These are phyloP conservation scores for Cryptomyrus ogoouensis DNA, from an alignment of 2,113 vertebrate species.

Conservation along the genomic window DNA sequence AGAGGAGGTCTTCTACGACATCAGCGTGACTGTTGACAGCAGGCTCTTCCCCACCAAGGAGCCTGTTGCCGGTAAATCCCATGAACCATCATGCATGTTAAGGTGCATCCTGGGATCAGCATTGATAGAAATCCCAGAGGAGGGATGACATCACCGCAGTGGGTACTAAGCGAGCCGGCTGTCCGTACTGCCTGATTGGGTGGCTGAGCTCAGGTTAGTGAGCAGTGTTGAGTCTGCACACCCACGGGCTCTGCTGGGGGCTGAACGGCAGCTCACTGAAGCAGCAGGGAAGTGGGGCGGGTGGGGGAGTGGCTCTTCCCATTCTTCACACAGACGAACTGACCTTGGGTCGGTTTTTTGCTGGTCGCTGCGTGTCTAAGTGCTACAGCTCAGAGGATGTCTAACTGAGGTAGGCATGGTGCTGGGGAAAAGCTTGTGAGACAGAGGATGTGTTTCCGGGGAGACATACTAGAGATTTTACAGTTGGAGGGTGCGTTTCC, in stretches of 20 bases:
- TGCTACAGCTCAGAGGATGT: background rate
- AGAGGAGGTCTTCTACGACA: constrained; percentile 91
- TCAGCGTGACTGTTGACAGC: constrained; percentile 83
- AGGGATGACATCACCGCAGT: background rate
- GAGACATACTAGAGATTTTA: background rate
- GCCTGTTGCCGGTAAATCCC: constrained; percentile 69
- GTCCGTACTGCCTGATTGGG: background rate
- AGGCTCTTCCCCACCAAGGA: constrained; percentile 85
- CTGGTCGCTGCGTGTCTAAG: background rate
- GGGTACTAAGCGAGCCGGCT: background rate
- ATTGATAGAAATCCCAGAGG: background rate
- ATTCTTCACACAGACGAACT: background rate
- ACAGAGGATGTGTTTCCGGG: background rate
- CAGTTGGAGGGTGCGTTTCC: background rate
- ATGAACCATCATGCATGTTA: background rate
- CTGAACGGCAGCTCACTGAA: background rate
- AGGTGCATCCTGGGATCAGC: background rate
- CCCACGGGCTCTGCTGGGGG: background rate
- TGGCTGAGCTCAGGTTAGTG: background rate
- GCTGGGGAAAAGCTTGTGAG: background rate
- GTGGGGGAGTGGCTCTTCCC: background rate
- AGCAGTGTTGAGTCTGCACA: background rate
- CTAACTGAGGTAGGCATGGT: background rate
- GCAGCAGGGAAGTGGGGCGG: background rate
- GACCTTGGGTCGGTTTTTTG: background rate